Base-by-base conservation (phyloP, 2,113 vertebrate species). In the Chaetodon trifascialis region DNA sequence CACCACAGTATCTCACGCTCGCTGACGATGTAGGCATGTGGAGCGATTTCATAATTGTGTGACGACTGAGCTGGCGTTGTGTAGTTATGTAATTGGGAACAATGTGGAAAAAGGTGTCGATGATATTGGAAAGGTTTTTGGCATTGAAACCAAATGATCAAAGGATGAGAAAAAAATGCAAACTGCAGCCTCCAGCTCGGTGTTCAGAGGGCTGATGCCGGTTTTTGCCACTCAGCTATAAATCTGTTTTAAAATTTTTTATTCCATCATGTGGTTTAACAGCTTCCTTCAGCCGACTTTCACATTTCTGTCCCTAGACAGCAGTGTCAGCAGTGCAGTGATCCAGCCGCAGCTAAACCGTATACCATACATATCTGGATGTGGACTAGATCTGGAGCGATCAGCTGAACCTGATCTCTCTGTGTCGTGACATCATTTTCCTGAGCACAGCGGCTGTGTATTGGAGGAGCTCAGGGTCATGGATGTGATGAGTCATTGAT, bases 401-500 rank as follows among this genome's bases (percentile, higher is more conserved):
- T 86, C 80, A 85, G 88, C 81, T 49, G 77, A 90, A 88, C 73
- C 69, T 54, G 80, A 89, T 86, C 86, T 55, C 40, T 66, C 23
- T 68, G 19, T 77, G 76, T 85, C 71, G 16, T 92, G 82, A 78
- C 83, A 81, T 86, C 44, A 74, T 88, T 84, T 90, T 77, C 89
- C 79, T 79, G 69, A 89, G 62, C 58, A 46, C 70, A 60, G 52
- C 62, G 0, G 58, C 60, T 58, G 80, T 80, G 68, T 83, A 67
- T 81, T 89, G 84, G 80, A 78, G 38, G 68, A 76, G 75, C 79
- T 89, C 73, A 77, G 85, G 84, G 91, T 86, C 87, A 69, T 49
- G 54, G 74, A 90, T 84, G 84, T 73, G 86, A 88, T 92, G 86
- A 91, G 74, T 92, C 84, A 87, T 70, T 83, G 76, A 76, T 80